Conservation (phyloP, 37 sponge, comb jelly and placozoan species). For the Dysidea cf. avara region DNA sequence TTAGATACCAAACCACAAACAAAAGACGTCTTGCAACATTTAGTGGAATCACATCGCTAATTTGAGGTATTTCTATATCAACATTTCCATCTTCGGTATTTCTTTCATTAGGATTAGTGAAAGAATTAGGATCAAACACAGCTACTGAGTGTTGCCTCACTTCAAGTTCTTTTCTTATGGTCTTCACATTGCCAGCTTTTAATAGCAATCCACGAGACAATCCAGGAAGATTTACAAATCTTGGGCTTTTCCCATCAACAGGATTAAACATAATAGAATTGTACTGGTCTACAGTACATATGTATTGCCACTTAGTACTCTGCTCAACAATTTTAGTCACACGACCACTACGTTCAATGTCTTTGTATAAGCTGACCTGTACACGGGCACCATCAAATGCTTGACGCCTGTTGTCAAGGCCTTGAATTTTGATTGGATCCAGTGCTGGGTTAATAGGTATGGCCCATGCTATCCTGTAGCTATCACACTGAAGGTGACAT, state of each 20-base stretch:
- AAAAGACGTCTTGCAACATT: conserved; percentile 40
- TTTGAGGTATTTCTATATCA: conserved; percentile 35
- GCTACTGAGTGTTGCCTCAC: conserved; percentile 29
- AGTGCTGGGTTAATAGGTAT: conserved; percentile 43
- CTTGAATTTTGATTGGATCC: conserved; percentile 17
- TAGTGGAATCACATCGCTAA: conserved; percentile 44
- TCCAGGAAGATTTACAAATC: conserved; percentile 56
- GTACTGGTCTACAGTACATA: conserved; percentile 35
- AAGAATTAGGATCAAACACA: conserved; percentile 20
- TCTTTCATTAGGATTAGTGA: not conserved
- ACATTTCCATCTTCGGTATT: too few relatives aligned
- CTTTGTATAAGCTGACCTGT: conserved; percentile 14
- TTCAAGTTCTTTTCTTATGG: conserved; percentile 14
- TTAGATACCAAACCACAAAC: conserved; percentile 42
- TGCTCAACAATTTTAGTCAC: conserved; percentile 24
- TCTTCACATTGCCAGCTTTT: too few relatives aligned
- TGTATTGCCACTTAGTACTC: conserved; percentile 4
- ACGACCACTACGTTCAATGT: conserved; percentile 25
- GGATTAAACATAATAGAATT: conserved; percentile 56
- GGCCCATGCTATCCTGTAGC: conserved; percentile 33
- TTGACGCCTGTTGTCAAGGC: conserved; percentile 43
- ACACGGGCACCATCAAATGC: conserved; percentile 69
- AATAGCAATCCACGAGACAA: conserved; percentile 26
- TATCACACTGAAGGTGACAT: conserved; percentile 10
- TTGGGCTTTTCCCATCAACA: conserved; percentile 40